phyloP scores from a whole-genome alignment of 2,888 invertebrate genomes.

The Ceratothoa steindachneri region DNA sequence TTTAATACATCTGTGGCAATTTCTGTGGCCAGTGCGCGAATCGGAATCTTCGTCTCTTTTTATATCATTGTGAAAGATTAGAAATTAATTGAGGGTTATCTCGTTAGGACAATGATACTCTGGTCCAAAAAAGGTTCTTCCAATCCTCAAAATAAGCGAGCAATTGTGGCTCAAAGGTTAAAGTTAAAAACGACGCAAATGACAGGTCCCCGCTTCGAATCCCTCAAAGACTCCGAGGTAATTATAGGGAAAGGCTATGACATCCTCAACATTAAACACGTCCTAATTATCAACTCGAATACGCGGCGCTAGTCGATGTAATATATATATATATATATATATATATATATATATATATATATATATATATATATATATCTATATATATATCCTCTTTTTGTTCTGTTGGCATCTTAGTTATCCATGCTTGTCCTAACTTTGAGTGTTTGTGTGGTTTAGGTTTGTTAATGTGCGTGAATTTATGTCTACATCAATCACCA shows the following conservation, averaged over 20 bases:
- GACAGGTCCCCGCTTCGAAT: neutral
- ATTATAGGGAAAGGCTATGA: neutral
- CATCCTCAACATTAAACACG: neutral
- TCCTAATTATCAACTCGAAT: neutral
- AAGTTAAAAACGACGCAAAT: neutral
- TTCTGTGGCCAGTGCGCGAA: too few relatives aligned
- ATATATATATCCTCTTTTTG: too few relatives aligned
- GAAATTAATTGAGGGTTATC: neutral
- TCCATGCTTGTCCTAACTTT: too few relatives aligned
- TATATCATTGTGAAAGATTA: neutral
- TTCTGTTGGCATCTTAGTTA: too few relatives aligned
- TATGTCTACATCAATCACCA: too few relatives aligned
- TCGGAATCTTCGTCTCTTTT: too few relatives aligned
- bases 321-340: neutral
- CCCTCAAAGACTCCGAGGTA: neutral
- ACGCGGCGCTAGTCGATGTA: too few relatives aligned
- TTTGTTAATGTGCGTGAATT: too few relatives aligned
- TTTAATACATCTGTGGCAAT: too few relatives aligned
- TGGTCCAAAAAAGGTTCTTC: neutral
- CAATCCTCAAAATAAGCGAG: neutral
- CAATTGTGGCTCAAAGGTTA: neutral
- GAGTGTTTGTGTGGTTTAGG: too few relatives aligned
- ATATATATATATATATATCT: too few relatives aligned
- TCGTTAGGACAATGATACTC: neutral
- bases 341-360: neutral